Evolutionary conservation across 2,113 vertebrate species (phyloP), one percentile per base, ranked within the genome.

Genomic region (Lophochroa leadbeateri): DNA sequence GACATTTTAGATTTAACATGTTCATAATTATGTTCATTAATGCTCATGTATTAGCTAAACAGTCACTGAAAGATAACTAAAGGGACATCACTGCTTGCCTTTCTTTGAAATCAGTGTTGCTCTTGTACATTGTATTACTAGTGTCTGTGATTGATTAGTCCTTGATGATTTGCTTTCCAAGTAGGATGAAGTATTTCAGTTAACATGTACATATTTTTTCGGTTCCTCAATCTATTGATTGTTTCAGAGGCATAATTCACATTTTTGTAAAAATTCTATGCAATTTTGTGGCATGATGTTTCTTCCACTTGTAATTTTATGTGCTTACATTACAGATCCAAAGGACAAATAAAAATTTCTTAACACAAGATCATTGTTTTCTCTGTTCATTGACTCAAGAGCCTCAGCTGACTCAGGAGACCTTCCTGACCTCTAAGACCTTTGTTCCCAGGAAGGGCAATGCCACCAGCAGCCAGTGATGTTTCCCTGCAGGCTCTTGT

Each of bases 281-380:
- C 98, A 99, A 99, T 98, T 98, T 98, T 98, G 98, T 99, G 98
- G 98, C 98, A 98, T 99, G 98, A 98, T 96, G 98, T 98, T 98
- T 98, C 98, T 98, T 98, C 98, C 98, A 98, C 97, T 98, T 97
- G 98, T 98, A 98, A 98, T 98, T 98, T 98, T 98, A 98, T 98
- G 98, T 99, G 98, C 98, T 98, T 98, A 98, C 98, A 97, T 98
- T 97, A 98, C 98, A 97, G 97, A 98, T 98, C 97, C 98, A 98
- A 98, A 98, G 97, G 98, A 98, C 97, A 98, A 97, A 99, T 98
- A 98, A 98, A 98, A 98, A 97, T 98, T 98, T 98, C 98, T 98
- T 98, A 98, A 98, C 97, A 97, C 98, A 97, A 87, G 39, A 43
- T 10, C 25, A 19, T 47, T 86, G 35, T 87, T 94, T 69, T 72